These are phyloP conservation scores for Arctocebus calabarensis DNA, from an alignment of 2,797 vertebrate genomes.

Conservation along the genomic window DNA sequence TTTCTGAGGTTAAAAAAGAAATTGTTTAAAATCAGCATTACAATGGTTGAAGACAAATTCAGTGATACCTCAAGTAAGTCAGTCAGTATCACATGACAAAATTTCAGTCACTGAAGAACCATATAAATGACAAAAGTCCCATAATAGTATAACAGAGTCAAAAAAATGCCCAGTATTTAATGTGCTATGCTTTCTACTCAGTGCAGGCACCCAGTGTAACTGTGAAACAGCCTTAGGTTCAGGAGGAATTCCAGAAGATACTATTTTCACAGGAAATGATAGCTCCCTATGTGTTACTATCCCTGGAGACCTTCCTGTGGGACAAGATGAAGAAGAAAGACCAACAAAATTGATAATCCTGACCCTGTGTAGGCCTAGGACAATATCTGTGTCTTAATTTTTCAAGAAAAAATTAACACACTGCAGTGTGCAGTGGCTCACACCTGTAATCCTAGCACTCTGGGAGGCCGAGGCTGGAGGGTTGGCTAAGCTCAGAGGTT, in stretches of 20 bases:
- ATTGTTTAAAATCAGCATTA: conserved; percentile 18
- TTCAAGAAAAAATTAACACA: neutral
- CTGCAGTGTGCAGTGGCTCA: too few species aligned
- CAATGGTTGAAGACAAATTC: neutral
- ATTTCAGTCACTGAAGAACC: neutral
- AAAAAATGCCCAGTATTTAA: neutral
- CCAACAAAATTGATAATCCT: neutral
- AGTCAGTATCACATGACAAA: neutral
- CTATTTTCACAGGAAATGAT: neutral
- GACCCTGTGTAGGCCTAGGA: neutral
- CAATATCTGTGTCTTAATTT: neutral
- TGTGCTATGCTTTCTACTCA: neutral
- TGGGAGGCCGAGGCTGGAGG: too few species aligned
- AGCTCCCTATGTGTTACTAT: neutral
- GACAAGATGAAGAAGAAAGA: neutral
- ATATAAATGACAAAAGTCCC: neutral
- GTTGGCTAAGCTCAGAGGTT: too few species aligned
- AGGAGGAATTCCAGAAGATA: neutral
- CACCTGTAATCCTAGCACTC: too few species aligned
- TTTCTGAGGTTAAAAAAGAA: neutral
- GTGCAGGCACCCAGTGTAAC: neutral
- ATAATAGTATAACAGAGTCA: neutral
- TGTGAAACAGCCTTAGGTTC: neutral
- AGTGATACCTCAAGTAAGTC: neutral
- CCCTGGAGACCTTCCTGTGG: neutral